Base-by-base conservation (phyloP, 2,113 vertebrate genomes). In the Phocoena phocoena region DNA sequence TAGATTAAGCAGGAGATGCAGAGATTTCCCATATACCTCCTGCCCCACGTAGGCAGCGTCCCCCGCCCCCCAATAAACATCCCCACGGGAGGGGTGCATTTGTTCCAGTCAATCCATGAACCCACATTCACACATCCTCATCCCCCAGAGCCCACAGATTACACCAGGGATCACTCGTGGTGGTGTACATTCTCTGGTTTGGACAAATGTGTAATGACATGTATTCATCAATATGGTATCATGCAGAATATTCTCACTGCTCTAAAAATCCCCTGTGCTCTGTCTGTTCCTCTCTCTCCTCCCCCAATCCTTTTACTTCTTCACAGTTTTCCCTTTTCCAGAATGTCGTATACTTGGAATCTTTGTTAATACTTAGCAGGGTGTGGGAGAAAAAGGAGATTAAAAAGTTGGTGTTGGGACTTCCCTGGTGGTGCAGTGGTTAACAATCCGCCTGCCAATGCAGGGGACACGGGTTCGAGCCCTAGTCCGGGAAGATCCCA, bases 61-160 rank as follows among this genome's bases (percentile, higher is more conserved):
- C 15, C 36, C 33, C 3, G 0, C 0, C 0, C 21, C 17, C 50
- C 50, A 50, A 12, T 25, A 84, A 20, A 21, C 36, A 3, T 18
- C 3, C 38, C 21, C 50, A 5, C 41, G 11, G 0, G 4, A 58
- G 36, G 9, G 0, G 28, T 8, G 23, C 0, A 1, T 26, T 36
- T 55, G 50, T 55, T 33, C 28, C 8, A 12, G 33, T 10, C 26
- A 74, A 47, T 47, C 0, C 1, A 14, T 1, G 25, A 50, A 15
- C 58, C 53, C 13, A 5, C 65, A 7, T 3, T 25, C 5, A 84
- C 31, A 25, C 33, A 3, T 41, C 28, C 8, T 67, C 8, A 28
- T 33, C 12, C 2, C 33, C 17, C 14, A 8, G n/a, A 38, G 28
- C 6, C 50, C 62, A 14, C 50, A 2, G 0, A 1, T 41, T 28